Conservation (phyloP, 2,888 invertebrate genomes). For the Andricus quercusramuli region DNA sequence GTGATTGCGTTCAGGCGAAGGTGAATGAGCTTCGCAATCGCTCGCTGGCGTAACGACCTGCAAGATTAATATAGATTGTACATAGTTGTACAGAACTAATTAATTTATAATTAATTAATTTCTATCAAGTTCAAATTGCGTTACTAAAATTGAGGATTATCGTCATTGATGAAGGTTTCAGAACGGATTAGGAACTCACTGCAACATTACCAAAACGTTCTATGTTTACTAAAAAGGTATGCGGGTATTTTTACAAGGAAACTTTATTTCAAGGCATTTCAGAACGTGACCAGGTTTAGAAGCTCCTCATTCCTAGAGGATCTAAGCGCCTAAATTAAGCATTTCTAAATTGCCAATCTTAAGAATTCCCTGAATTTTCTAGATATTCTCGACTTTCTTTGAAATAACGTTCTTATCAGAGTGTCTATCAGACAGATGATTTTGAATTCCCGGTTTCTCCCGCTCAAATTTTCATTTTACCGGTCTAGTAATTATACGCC, state of each 20-base stretch:
- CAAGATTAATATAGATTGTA: neutral
- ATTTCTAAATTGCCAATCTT: neutral
- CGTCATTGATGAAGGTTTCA: neutral
- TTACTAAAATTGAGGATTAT: constrained; percentile 55
- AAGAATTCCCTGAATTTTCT: neutral
- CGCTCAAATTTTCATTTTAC: too few relatives aligned
- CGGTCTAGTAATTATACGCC: too few relatives aligned
- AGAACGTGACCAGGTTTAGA: neutral
- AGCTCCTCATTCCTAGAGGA: neutral
- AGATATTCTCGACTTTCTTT: neutral
- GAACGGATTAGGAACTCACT: neutral
- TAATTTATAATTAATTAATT: constrained; percentile 1
- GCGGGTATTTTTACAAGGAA: constrained; percentile 24
- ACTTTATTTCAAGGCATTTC: neutral
- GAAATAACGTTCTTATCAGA: too few relatives aligned
- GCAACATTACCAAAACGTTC: neutral
- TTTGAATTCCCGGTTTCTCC: too few relatives aligned
- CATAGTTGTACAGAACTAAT: neutral
- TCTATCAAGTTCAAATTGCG: constrained; percentile 56
- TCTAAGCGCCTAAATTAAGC: neutral
- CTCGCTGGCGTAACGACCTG: constrained; percentile 74
- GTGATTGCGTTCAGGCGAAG: constrained; percentile 75
- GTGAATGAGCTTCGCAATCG: constrained; percentile 73
- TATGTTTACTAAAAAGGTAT: neutral
- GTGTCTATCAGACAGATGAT: too few relatives aligned